Conservation (phyloP, 2,797 vertebrate species). For the Karalla daura region DNA sequence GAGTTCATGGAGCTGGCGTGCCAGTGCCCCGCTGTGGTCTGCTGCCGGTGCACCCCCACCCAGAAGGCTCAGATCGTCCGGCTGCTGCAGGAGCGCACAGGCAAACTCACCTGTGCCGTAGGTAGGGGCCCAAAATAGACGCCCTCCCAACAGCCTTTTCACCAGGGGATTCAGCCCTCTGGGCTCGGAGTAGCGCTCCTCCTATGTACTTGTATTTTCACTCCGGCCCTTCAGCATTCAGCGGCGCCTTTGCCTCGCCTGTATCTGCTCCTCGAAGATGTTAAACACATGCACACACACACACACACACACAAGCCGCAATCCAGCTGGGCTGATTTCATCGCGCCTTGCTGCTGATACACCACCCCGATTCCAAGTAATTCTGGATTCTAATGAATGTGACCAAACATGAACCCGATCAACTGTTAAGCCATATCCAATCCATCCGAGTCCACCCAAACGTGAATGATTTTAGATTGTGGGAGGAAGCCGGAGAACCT, state of each 20-base stretch:
- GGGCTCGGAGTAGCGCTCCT: neutral
- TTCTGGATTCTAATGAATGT: no score
- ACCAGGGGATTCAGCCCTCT: neutral
- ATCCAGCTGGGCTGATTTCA: neutral
- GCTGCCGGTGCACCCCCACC: slow-evolving; percentile 95
- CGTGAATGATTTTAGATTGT: no score
- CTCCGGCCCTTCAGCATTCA: neutral
- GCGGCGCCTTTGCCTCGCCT: neutral
- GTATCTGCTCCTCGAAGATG: neutral
- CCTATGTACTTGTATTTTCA: neutral
- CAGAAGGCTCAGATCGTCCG: slow-evolving; percentile 98
- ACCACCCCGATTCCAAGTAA: no score
- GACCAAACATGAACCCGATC: no score
- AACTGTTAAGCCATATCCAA: no score
- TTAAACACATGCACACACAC: neutral
- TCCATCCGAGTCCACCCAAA: no score
- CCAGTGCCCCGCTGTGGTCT: slow-evolving; percentile 96
- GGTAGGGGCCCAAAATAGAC: slow-evolving; percentile 81
- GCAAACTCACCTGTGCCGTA: slow-evolving; percentile 96
- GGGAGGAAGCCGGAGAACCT: no score
- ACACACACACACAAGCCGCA: neutral
- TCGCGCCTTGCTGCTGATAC: neutral
- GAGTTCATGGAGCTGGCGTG: slow-evolving; percentile 99
- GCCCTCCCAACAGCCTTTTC: slow-evolving; percentile 3
- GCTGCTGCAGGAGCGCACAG: slow-evolving; percentile 95